Evolutionary conservation across 2,113 vertebrate species (phyloP).

Genomic region (Euleptes europaea): DNA sequence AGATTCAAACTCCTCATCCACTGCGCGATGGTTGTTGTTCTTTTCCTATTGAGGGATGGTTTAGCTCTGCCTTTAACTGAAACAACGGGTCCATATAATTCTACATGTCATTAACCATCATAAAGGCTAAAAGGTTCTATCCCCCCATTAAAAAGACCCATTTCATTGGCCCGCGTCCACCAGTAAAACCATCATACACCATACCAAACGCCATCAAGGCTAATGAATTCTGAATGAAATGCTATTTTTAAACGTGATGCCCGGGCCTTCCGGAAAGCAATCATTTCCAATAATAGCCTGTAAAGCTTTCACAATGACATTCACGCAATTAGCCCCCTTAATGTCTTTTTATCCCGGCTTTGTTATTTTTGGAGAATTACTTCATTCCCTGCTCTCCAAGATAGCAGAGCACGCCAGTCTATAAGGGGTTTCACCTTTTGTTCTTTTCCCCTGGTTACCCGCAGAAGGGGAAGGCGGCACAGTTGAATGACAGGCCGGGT

Average conservation of each 20-base stretch:
- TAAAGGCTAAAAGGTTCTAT: no score
- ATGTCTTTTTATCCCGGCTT: constrained; percentile 56
- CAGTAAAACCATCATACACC: neutral
- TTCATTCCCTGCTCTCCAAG: constrained; percentile 63
- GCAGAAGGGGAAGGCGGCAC: constrained; percentile 63
- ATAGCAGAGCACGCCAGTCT: constrained; percentile 58
- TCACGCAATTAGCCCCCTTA: constrained; percentile 67
- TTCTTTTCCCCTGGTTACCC: constrained; percentile 54
- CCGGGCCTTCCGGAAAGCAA: constrained; percentile 44
- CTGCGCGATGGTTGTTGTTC: no score
- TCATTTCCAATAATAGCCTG: constrained; percentile 57
- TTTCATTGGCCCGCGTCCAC: constrained; percentile 20
- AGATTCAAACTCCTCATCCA: no score
- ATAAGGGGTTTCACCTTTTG: constrained; percentile 67
- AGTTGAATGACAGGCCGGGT: constrained; percentile 60
- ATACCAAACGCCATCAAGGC: constrained; percentile 41
- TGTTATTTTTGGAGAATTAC: constrained; percentile 62
- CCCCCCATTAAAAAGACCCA: constrained; percentile 10
- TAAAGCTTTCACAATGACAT: constrained; percentile 54
- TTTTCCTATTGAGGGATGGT: no score
- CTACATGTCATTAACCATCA: no score
- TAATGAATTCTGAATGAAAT: constrained; percentile 65
- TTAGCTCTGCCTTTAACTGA: no score
- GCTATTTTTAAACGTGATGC: constrained; percentile 58
- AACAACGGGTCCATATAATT: no score